Evolutionary conservation across 2,888 invertebrate genomes (phyloP).

Genomic region (Pristionchus exspectatus): DNA sequence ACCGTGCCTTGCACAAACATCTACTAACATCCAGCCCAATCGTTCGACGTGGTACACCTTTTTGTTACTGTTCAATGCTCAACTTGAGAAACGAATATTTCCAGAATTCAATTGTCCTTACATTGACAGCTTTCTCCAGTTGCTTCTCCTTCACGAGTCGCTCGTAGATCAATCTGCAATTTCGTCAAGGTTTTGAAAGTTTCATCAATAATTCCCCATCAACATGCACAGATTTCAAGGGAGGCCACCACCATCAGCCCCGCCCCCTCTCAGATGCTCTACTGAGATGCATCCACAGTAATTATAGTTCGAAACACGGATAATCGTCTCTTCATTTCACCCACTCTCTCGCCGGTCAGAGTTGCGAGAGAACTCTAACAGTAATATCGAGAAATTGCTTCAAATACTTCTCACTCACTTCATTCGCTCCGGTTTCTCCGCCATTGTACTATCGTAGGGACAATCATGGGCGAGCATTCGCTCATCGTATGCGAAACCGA

Average conservation of each 20-base stretch:
- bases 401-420: not conserved
- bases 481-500: conserved; percentile 71
- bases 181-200: not conserved
- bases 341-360: too few species aligned
- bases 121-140: conserved; percentile 62
- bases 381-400: not conserved
- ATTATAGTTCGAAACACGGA: too few species aligned
- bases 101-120: not conserved
- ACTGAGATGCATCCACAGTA: too few species aligned
- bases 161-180: conserved; percentile 61
- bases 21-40: not conserved
- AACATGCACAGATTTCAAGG: not conserved
- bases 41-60: too few species aligned
- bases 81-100: not conserved
- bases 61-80: not conserved
- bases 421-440: conserved; percentile 70
- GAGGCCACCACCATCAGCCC: not conserved
- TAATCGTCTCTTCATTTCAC: too few species aligned
- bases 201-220: not conserved
- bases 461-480: conserved; percentile 71
- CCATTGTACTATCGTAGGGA: conserved; percentile 68
- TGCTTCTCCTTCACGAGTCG: conserved; percentile 63
- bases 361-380: too few species aligned
- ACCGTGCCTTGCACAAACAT: not conserved
- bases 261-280: too few species aligned